phyloP scores from a whole-genome alignment of 2,797 vertebrate genomes.

The Artibeus lituratus region DNA sequence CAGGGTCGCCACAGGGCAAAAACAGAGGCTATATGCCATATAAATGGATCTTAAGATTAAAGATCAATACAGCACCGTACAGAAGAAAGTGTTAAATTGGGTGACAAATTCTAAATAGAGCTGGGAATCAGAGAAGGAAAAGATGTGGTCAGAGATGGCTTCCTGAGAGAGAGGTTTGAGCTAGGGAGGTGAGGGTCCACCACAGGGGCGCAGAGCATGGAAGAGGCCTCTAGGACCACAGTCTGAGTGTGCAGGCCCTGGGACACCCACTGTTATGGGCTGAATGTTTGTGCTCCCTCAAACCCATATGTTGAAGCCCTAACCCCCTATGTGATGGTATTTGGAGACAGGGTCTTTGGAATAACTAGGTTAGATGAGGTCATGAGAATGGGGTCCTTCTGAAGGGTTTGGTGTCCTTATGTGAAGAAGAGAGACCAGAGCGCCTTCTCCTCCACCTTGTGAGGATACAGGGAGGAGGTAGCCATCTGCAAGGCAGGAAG shows the following conservation, averaged over 20 bases:
- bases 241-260: not conserved
- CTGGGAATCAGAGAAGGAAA: not conserved
- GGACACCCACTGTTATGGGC: accelerated
- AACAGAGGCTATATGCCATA: not conserved
- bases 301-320: not conserved
- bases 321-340: not conserved
- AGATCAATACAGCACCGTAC: not conserved
- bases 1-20: not conserved
- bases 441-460: accelerated
- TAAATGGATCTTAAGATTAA: not conserved
- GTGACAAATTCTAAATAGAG: not conserved
- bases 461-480: not conserved
- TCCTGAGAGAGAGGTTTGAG: not conserved
- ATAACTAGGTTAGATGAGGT: not conserved
- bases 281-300: not conserved
- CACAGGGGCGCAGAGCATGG: too few species aligned
- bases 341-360: not conserved
- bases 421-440: not conserved
- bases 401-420: not conserved
- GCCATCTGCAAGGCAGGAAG: not conserved
- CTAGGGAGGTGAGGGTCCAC: not conserved
- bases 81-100: not conserved
- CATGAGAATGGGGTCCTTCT: not conserved
- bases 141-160: not conserved
- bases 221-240: not conserved